Evolutionary conservation across 2,888 invertebrate species (phyloP), one percentile per base, ranked within the genome.

Genomic region (Athalia cordata): DNA sequence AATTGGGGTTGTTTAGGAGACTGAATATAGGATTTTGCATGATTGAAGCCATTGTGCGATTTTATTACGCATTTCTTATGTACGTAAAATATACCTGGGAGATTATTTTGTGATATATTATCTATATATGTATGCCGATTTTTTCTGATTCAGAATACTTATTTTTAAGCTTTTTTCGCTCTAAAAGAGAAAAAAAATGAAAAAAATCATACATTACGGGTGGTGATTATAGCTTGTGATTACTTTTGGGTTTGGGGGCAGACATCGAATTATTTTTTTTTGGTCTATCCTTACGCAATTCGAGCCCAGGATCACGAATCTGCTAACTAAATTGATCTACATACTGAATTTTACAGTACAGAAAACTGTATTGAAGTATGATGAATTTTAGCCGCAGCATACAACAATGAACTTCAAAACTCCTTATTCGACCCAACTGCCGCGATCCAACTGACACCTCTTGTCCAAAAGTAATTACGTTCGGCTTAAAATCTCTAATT

Each of bases 401-500:
- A 5, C 68, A 43, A 68, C 68, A 68, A 68, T 68, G 68, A 68
- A 52, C 50, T 55, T 68, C 68, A 29, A 29, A 68, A 68, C 68
- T 52, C 68, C 68, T 68, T 2, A 29, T 52, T 7, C 55, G 68
- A 55, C 0, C 62, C 9, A 55, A 55, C 68, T 43, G 52, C 29
- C 7, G 6, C n/a, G 47, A 8, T 15, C 62, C 15, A 43, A 50
- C 77, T 68, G 55, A 29, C 45, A 72, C 77, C 76, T 66, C 77
- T 47, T 52, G 79, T 76, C 74, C 77, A 47, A 77, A 74, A 81
- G 79, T 82, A 82, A 86, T 86, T 86, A 86, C 82, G 86, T 84
- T 83, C 80, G 82, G 83, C 85, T 85, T 84, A 85, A 84, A 84
- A 84, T 84, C 84, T 82, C 85, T 83, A 86, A 83, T 82, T 82